phyloP scores from a whole-genome alignment of 2,888 invertebrate genomes.

The Hyposoter didymator region DNA sequence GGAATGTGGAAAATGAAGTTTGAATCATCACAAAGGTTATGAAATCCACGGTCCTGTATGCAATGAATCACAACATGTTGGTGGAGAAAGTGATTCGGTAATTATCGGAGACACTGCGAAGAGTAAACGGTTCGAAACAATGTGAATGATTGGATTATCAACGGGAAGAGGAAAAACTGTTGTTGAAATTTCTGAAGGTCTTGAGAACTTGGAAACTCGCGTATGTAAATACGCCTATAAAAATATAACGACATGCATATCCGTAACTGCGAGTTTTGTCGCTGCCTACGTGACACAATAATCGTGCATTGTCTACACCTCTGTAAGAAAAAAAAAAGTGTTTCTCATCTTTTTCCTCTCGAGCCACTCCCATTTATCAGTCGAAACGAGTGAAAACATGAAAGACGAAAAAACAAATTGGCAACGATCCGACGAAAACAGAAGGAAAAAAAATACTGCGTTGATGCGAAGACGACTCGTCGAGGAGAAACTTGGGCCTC shows the following conservation, averaged over 20 bases:
- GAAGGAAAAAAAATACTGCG: background rate
- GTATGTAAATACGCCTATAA: conserved; percentile 44
- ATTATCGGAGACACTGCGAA: background rate
- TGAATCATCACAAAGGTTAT: background rate
- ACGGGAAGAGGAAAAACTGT: background rate
- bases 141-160: conserved; percentile 37
- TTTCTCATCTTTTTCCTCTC: background rate
- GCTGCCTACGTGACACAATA: conserved; percentile 41
- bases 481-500: conserved; percentile 25
- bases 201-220: conserved; percentile 20
- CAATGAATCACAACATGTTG: background rate
- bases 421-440: conserved; percentile 11
- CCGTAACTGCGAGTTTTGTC: conserved; percentile 31
- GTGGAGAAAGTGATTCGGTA: background rate
- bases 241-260: background rate
- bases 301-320: conserved; percentile 56
- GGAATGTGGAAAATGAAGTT: background rate
- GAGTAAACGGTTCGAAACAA: conserved; percentile 14
- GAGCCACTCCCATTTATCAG: conserved; percentile 55
- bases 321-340: conserved; percentile 39
- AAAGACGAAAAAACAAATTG: conserved; percentile 4
- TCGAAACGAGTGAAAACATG: conserved; percentile 18
- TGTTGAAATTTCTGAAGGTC: conserved; percentile 7
- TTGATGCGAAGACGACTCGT: conserved; percentile 4
- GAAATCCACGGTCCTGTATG: background rate